Evolutionary conservation across 2,113 vertebrate species (phyloP).

Genomic region (Copsychus sechellarum): DNA sequence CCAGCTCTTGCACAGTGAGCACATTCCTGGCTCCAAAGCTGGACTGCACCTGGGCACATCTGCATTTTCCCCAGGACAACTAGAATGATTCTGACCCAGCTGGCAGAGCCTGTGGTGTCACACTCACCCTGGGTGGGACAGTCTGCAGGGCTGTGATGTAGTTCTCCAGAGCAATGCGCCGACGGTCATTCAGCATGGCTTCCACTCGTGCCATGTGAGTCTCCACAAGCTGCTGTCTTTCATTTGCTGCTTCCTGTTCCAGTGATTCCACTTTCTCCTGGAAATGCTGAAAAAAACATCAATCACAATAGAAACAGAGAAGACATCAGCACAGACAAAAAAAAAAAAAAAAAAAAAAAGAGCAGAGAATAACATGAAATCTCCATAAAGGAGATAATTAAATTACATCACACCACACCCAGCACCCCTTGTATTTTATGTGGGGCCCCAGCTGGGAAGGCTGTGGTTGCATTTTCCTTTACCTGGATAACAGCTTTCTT

Average conservation of each 20-base stretch:
- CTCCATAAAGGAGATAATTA: background rate
- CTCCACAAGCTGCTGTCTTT: conserved; percentile 95
- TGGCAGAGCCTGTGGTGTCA: background rate
- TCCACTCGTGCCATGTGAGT: conserved; percentile 98
- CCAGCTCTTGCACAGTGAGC: background rate
- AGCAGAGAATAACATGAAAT: background rate
- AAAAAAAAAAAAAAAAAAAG: background rate
- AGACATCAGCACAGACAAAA: background rate
- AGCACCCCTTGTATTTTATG: background rate
- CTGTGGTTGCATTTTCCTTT: background rate
- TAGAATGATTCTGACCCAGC: background rate
- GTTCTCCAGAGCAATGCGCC: conserved; percentile 93
- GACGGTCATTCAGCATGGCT: conserved; percentile 93
- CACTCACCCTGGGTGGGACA: conserved; percentile 79
- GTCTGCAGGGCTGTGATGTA: conserved; percentile 93
- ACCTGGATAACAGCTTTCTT: conserved; percentile 99
- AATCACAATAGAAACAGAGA: background rate
- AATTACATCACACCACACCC: background rate
- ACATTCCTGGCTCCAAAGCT: background rate
- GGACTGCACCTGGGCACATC: background rate
- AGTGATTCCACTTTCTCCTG: conserved; percentile 96
- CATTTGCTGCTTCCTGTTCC: conserved; percentile 95
- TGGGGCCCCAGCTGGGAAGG: background rate
- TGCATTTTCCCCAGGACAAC: background rate
- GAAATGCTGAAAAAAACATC: conserved; percentile 82